Evolutionary conservation across 2,797 vertebrate species (phyloP), one percentile per base, ranked within the genome.

Genomic region (Sparus aurata): DNA sequence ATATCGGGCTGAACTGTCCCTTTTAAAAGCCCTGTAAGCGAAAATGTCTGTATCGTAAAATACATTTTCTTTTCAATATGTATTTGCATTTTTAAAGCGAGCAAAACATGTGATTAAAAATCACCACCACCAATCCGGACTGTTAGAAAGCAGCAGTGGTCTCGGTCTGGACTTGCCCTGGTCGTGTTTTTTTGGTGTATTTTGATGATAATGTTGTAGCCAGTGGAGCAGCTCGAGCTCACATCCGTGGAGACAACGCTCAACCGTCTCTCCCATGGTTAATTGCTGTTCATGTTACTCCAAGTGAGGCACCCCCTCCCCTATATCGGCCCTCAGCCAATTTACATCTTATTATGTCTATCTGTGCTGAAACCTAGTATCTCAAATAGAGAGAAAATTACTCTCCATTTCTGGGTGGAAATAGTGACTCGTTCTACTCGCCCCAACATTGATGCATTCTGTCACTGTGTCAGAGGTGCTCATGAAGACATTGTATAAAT

Each of bases 291-390:
- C 90, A 85, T 86, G 88, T 90, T 93, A 77, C 87, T 85, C 89
- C 81, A 82, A 90, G 79, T 86, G 83, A 84, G 77, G 49, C 82
- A 55, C 82, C 79, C 38, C 88, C 65, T 68, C 71, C 82, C 82
- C 81, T 80, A 83, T 91, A 92, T 93, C 87, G 91, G 80, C 85
- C 85, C 86, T 90, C 73, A 90, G 85, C 89, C 92, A 93, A 94
- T 94, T 95, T 95, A 92, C 93, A 95, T 95, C 92, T 93, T 91
- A 94, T 95, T 94, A 93, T 86, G 78, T 83, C 77, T 91, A 88
- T 91, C 91, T 91, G 85, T 90, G 90, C 90, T 89, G 80, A 92
- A 89, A 92, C 90, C 78, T 87, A 87, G 89, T 86, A 85, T 86
- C 90, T 92, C 86, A 91, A 92, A 93, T 89, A 87, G 87, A 93